Percentiles rank a stretch among this genome's conserved stretches.
phyloP scores from a whole-genome alignment of 2,888 invertebrate genomes.

The Sesia apiformis region DNA sequence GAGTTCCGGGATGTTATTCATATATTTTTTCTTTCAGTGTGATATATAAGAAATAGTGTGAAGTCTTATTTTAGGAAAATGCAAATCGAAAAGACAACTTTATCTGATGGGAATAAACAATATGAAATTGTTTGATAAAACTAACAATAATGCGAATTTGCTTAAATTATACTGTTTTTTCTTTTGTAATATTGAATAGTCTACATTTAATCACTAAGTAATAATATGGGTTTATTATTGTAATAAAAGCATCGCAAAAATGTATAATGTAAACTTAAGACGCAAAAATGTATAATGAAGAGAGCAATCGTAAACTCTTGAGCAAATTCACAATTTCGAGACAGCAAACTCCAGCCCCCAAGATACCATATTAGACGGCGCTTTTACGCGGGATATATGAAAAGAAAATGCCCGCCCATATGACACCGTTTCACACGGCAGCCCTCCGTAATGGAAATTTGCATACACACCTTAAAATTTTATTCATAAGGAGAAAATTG shows the following conservation, averaged over 20 bases:
- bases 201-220: too few species aligned
- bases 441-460: slow-evolving; percentile 64
- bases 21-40: too few species aligned
- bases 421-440: slow-evolving; percentile 47
- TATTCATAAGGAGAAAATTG: slow-evolving; percentile 73
- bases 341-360: background rate
- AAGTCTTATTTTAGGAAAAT: too few species aligned
- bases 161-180: too few species aligned
- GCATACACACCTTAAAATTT: slow-evolving; percentile 70
- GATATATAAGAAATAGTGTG: too few species aligned
- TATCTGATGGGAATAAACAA: too few species aligned
- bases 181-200: too few species aligned
- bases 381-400: slow-evolving; percentile 47
- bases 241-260: background rate
- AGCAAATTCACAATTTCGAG: background rate
- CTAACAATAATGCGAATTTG: too few species aligned
- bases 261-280: background rate
- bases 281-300: background rate
- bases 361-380: slow-evolving; percentile 33
- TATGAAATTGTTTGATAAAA: too few species aligned
- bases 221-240: background rate
- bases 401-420: slow-evolving; percentile 56
- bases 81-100: too few species aligned
- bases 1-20: too few species aligned
- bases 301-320: background rate